A percentile compares a stretch with the other conserved stretches of the same genome.
phyloP scores from a whole-genome alignment of 2,113 vertebrate species.

The Corvus cornix region DNA sequence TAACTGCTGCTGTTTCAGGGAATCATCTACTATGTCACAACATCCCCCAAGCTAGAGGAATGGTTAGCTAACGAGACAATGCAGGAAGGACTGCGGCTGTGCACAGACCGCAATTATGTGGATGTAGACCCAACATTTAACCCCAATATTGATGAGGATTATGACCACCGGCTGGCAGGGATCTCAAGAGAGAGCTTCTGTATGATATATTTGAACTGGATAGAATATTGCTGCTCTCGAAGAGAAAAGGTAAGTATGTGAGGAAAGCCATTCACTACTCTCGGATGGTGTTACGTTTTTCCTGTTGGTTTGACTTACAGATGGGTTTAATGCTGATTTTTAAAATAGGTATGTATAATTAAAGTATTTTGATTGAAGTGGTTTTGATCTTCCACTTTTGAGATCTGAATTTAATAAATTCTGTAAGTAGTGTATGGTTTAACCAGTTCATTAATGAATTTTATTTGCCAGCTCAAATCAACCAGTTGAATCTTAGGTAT shows the following conservation, averaged over 20 bases:
- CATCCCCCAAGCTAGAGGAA: constrained; percentile 91
- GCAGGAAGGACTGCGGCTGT: constrained; percentile 89
- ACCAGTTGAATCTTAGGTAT: not conserved
- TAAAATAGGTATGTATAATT: not conserved
- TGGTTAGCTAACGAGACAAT: constrained; percentile 96
- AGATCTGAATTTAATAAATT: not conserved
- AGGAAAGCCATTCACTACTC: not conserved
- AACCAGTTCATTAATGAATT: not conserved
- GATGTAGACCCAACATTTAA: constrained; percentile 98
- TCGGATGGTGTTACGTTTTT: not conserved
- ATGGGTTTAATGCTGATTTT: not conserved
- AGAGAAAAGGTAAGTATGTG: constrained; percentile 81
- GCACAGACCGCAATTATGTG: constrained; percentile 92
- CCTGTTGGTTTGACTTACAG: not conserved
- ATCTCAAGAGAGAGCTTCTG: constrained; percentile 97
- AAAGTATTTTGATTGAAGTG: not conserved
- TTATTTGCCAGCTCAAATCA: not conserved
- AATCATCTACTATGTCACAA: constrained; percentile 95
- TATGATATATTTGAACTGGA: constrained; percentile 92
- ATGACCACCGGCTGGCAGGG: constrained; percentile 94
- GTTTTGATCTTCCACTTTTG: not conserved
- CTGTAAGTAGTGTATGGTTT: not conserved
- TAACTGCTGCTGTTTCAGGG: constrained; percentile 72
- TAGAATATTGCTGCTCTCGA: constrained; percentile 94
- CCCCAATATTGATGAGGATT: constrained; percentile 98